phyloP scores from a whole-genome alignment of 2,888 invertebrate genomes.

The Actias luna region DNA sequence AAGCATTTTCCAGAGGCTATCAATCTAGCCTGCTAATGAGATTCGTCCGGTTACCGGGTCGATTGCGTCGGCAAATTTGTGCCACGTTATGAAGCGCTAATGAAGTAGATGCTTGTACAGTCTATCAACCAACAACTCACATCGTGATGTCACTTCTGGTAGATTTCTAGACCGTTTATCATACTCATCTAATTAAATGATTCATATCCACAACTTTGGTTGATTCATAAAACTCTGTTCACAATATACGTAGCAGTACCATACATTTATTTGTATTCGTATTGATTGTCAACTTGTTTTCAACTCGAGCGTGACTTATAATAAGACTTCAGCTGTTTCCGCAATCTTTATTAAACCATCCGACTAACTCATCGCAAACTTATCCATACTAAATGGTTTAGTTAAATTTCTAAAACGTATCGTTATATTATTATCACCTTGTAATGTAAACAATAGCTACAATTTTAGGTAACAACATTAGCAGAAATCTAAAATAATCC shows the following conservation, averaged over 20 bases:
- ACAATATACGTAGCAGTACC: not conserved
- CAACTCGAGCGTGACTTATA: too few species aligned
- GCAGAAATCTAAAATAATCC: not conserved
- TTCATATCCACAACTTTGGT: not conserved
- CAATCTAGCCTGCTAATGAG: conserved; percentile 75
- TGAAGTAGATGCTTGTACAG: conserved; percentile 46
- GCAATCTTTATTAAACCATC: too few species aligned
- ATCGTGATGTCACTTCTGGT: conserved; percentile 28
- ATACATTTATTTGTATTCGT: not conserved
- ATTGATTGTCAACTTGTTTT: not conserved
- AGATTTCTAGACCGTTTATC: not conserved
- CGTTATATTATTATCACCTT: not conserved
- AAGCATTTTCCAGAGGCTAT: conserved; percentile 72
- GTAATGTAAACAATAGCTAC: not conserved
- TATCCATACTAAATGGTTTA: not conserved
- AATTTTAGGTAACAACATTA: not conserved
- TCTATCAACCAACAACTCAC: conserved; percentile 29
- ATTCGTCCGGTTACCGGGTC: conserved; percentile 61
- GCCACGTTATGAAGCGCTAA: conserved; percentile 66
- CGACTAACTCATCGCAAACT: not conserved
- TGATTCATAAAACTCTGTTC: conserved; percentile 7
- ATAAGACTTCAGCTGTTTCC: too few species aligned
- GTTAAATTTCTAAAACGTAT: not conserved
- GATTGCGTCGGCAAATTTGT: conserved; percentile 70
- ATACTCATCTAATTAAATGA: conserved; percentile 7